Base-by-base conservation (phyloP, 2,113 vertebrate species). In the Phyllopteryx taeniolatus region DNA sequence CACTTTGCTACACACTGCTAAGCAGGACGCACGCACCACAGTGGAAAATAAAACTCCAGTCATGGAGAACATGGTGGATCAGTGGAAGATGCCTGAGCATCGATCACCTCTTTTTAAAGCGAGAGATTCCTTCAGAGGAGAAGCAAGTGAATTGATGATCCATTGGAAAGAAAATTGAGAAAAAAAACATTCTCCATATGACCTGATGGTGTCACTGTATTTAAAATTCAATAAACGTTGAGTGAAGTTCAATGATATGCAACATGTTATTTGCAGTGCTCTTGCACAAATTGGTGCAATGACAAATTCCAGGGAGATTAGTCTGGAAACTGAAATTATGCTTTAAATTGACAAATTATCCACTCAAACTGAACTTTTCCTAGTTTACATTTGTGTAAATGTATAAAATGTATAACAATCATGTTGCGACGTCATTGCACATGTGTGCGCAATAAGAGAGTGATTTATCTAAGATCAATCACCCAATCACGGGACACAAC, bases 1-100 rank as follows among this genome's bases (percentile, higher is more conserved):
- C 15, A 39, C 33, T 62, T 39, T 31, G 60, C 60, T 53, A 53
- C 9, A 19, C 60, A 65, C 39, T 20, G 42, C 35, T 43, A 39
- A 65, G 42, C 19, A 65, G 39, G 19, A 53, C 19, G 17, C 46
- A 53, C 33, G 86, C 85, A 78, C 82, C 59, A 79, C 71, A 74
- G 42, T 27, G 61, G 84, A 12, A 53, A 12, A 79, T 78, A 60
- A 80, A 68, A 79, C 79, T 59, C 79, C 68, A 77, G 76, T 72
- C 72, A 68, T 77, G 72, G 74, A 82, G 79, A 68, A 73, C 69
- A 62, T 46, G 72, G 66, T 74, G 67, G 76, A 83, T 86, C 77
- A 79, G 72, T 83, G 74, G 74, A 75, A 44, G 76, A 76, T 81
- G 79, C 39, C 72, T 0, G 46, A 62, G 60, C 60, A 76, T 64